Base-by-base conservation (phyloP, 2,888 invertebrate genomes). In the Spialia ferax region DNA sequence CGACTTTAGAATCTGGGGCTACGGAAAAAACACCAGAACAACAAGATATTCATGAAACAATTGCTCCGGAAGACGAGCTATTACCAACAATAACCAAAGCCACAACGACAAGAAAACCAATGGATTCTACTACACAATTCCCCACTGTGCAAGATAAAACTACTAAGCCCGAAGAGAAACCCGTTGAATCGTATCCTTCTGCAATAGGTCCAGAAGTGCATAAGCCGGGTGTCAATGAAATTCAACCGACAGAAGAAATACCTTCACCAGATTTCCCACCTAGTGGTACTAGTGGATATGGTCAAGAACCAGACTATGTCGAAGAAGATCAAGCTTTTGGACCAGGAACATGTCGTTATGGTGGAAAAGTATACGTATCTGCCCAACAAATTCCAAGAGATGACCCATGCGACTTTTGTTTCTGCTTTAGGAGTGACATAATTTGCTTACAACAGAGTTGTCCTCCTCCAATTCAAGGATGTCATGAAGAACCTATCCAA, bases 361-460 rank as follows among this genome's bases (percentile, higher is more conserved):
- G 98, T 68, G 98, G 98, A 77, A 98, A 98, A 91, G 96, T 98
- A 57, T 98, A 98, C 86, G 97, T 98, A 50, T 98, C 98, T 1
- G 98, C 98, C 1, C 98, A 98, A 90, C 98, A 99, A 92, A 98
- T 99, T 80, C 98, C 98, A 48, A 95, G 98, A 77, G 98, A 98
- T 77, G 98, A 99, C 93, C 98, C 98, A 23, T 99, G 98, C 86
- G 98, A 98, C 85, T 99, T 98, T 94, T 99, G 98, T 90, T 98
- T 99, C 96, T 99, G 98, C 94, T 99, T 98, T 95, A 95, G 98
- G 87, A 98, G 98, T 85, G 98, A 98, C 83, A 98, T 99, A 78
- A 98, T 99, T 81, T 99, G 98, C 79, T 94, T 98, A 74, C 98
- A 98, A 89, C 98, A 99, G 89, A 98, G 98, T 80, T 99, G 98